Evolutionary conservation across 2,888 invertebrate species (phyloP), one percentile per base, ranked within the genome.

Genomic region (Cosmia pyralina): DNA sequence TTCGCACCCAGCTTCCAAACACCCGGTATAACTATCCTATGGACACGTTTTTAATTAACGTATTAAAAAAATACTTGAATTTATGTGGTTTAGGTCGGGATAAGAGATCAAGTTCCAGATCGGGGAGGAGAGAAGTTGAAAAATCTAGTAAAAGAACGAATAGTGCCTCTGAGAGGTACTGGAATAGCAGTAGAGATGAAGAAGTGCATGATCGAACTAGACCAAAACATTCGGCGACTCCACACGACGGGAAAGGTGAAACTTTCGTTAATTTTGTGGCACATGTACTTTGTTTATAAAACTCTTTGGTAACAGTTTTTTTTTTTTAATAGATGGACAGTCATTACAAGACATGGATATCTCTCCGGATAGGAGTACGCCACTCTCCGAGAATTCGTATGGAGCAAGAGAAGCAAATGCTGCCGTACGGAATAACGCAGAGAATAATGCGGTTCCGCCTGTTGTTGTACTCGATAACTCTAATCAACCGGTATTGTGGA

Each of bases 281-380:
- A 52, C 6, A 5, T 38, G 38, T 65, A 50, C 13, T 64, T 69
- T 34, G n/a, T 64, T 65, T 11, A 28, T 38, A 64, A 65, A 76
- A 63, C 38, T 38, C 7, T 65, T 53, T 71, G 34, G 46, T 80
- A 72, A 69, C 41, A 17, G 13, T 17, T 5, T 44, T 22, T 10
- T 58, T 73, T 68, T 76, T 17, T 84, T 77, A 69, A 62, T 84
- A 95, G 95, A 96, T 91, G 96, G 94, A 69, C 97, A 97, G 79
- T 96, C 96, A 89, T 94, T 97, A 83, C 98, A 98, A 94, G 99
- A 99, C 90, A 99, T 99, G 99, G 99, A 99, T 91, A 99, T 99
- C 90, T 99, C 99, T 76, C 98, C 98, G 22, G 98, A 98, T 86
- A 97, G 98, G 90, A 98, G 98, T 91, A 98, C 98, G 80, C 98